Conservation (phyloP, 2,888 invertebrate species). For the Gonocerus acuteangulatus region DNA sequence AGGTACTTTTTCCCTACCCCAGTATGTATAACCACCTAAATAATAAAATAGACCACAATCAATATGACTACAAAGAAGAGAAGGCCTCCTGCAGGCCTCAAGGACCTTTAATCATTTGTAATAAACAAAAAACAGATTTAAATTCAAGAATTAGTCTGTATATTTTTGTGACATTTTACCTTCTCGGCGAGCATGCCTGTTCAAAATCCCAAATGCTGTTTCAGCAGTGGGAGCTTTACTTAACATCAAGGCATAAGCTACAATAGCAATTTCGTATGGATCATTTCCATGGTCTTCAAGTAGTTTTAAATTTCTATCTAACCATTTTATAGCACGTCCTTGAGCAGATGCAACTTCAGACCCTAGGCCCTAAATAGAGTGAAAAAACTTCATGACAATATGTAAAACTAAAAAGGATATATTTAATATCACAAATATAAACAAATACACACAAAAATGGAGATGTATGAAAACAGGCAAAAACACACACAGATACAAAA, state of each 20-base stretch:
- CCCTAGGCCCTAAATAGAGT: slow-evolving; percentile 54
- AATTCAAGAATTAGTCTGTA: no score
- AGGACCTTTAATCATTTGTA: no score
- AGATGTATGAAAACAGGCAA: slow-evolving; percentile 18
- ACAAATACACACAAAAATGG: slow-evolving; percentile 20
- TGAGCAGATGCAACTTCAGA: slow-evolving; percentile 69
- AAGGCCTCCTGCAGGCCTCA: no score
- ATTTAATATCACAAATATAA: slow-evolving; percentile 15
- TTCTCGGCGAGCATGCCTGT: slow-evolving; percentile 56
- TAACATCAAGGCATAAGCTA: slow-evolving; percentile 77
- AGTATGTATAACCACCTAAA: slow-evolving; percentile 70
- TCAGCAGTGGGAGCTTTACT: slow-evolving; percentile 80
- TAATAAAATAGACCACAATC: not conserved
- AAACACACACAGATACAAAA: no score
- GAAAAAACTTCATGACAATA: not conserved
- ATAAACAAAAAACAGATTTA: no score
- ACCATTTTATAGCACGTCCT: slow-evolving; percentile 65
- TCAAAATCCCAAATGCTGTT: slow-evolving; percentile 67
- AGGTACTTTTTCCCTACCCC: slow-evolving; percentile 73
- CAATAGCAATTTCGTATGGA: slow-evolving; percentile 79
- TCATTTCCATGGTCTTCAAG: slow-evolving; percentile 58
- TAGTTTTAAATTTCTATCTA: slow-evolving; percentile 73
- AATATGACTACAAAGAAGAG: no score
- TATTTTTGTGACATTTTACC: slow-evolving; percentile 44
- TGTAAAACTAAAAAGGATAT: not conserved